Percentiles rank a stretch among this genome's conserved stretches.
Conservation (phyloP, 92 coral and sea anemone genomes). For the Zoanthus solanderi region DNA sequence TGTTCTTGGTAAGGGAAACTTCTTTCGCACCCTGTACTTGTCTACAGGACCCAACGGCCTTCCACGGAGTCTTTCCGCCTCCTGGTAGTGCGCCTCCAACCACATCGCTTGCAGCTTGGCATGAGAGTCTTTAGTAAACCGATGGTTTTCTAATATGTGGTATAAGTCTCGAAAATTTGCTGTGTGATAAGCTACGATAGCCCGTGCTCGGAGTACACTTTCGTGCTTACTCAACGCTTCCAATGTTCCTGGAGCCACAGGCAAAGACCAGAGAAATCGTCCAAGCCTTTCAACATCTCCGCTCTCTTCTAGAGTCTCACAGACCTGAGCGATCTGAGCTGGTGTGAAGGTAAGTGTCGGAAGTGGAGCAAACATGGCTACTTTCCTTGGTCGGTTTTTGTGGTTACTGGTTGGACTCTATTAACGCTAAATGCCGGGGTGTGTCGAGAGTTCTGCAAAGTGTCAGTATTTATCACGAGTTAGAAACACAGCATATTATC, state of each 20-base stretch:
- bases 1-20: constrained; percentile 98
- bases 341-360: constrained; percentile 97
- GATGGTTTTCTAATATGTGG: constrained; percentile 95
- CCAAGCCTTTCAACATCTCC: constrained; percentile 99
- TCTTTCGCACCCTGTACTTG: constrained; percentile 97
- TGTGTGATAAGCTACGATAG: constrained; percentile 98
- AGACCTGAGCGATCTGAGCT: constrained; percentile 96
- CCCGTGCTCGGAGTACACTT: constrained; percentile 98
- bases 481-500: constrained; percentile 97
- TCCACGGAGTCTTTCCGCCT: constrained; percentile 98
- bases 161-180: constrained; percentile 98
- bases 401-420: constrained; percentile 77
- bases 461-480: constrained; percentile 98
- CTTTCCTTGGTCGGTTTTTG: constrained; percentile 41
- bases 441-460: constrained; percentile 94
- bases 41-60: constrained; percentile 99
- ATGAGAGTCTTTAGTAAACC: constrained; percentile 96
- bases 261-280: constrained; percentile 99
- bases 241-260: constrained; percentile 97
- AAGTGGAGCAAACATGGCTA: constrained; percentile 93
- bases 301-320: constrained; percentile 99
- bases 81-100: constrained; percentile 99
- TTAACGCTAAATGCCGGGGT: constrained; percentile 95
- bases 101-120: constrained; percentile 99
- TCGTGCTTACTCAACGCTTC: constrained; percentile 99